phyloP scores from a whole-genome alignment of 2,797 vertebrate species.

The Pampus argenteus region DNA sequence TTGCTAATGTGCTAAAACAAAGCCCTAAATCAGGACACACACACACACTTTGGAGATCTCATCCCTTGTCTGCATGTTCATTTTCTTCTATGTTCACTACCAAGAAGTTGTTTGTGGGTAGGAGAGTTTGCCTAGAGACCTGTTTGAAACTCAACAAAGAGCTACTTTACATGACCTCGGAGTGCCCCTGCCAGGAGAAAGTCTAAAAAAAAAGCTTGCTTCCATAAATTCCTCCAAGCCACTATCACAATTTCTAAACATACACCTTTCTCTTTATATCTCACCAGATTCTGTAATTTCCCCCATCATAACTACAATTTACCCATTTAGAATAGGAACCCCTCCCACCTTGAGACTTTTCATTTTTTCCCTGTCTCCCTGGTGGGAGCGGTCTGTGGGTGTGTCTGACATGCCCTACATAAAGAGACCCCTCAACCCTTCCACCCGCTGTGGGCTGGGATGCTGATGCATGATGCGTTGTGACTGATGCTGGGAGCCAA shows the following conservation, averaged over 20 bases:
- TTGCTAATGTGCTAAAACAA: neutral
- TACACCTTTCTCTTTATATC: neutral
- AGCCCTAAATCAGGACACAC: neutral
- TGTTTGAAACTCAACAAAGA: slow-evolving; percentile 61
- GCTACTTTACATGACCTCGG: slow-evolving; percentile 50
- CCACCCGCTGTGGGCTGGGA: slow-evolving; percentile 50
- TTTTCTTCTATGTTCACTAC: slow-evolving; percentile 61
- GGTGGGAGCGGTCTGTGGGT: slow-evolving; percentile 48
- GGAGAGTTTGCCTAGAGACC: slow-evolving; percentile 38
- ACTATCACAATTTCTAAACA: slow-evolving; percentile 22
- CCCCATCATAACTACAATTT: slow-evolving; percentile 19
- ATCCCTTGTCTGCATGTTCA: slow-evolving; percentile 34
- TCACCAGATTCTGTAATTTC: slow-evolving; percentile 26
- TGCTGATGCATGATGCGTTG: slow-evolving; percentile 66
- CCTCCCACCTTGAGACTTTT: slow-evolving; percentile 15
- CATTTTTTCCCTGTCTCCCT: slow-evolving; percentile 6
- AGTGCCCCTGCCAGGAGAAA: slow-evolving; percentile 24
- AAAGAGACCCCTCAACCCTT: slow-evolving; percentile 35
- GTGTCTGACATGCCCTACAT: slow-evolving; percentile 62
- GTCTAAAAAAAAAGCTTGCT: slow-evolving; percentile 19
- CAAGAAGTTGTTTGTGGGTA: slow-evolving; percentile 46
- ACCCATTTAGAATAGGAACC: slow-evolving; percentile 18
- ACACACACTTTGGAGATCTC: slow-evolving; percentile 19
- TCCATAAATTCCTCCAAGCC: slow-evolving; percentile 26
- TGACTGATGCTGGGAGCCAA: slow-evolving; percentile 66